Conservation (phyloP, 2,888 invertebrate genomes). For the Xanthia icteritia region DNA sequence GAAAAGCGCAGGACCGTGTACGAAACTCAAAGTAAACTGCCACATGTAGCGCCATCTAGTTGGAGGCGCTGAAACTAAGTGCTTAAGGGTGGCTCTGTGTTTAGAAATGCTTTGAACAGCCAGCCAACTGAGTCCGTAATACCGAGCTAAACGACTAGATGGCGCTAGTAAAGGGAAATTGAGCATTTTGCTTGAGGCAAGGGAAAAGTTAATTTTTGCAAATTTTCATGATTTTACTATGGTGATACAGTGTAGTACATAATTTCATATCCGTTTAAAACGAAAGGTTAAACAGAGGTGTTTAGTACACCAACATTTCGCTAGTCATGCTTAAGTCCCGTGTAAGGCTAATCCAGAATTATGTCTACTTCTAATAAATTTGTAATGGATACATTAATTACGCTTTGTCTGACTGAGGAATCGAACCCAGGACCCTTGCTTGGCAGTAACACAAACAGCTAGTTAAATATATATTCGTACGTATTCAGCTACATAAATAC, state of each 20-base stretch:
- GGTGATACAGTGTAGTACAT: not conserved
- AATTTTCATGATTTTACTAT: not conserved
- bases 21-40: too few relatives aligned
- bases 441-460: not conserved
- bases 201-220: not conserved
- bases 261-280: not conserved
- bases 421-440: not conserved
- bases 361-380: not conserved
- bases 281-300: not conserved
- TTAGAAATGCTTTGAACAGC: constrained; percentile 7
- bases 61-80: constrained; percentile 66
- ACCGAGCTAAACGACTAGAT: constrained; percentile 67
- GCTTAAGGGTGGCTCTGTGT: not conserved
- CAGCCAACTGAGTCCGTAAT: constrained; percentile 25
- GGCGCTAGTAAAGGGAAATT: constrained; percentile 70
- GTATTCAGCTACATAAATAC: too few relatives aligned
- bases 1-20: not conserved
- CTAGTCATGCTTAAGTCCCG: not conserved
- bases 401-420: not conserved
- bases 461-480: not conserved
- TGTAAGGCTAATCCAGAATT: not conserved
- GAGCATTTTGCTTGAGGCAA: not conserved
- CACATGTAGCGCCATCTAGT: constrained; percentile 76
- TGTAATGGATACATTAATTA: not conserved
- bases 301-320: constrained; percentile 2